Percentiles rank a stretch among this genome's conserved stretches.
Evolutionary conservation across 2,888 invertebrate genomes (phyloP).

Genomic region (Pimpla rufipes): DNA sequence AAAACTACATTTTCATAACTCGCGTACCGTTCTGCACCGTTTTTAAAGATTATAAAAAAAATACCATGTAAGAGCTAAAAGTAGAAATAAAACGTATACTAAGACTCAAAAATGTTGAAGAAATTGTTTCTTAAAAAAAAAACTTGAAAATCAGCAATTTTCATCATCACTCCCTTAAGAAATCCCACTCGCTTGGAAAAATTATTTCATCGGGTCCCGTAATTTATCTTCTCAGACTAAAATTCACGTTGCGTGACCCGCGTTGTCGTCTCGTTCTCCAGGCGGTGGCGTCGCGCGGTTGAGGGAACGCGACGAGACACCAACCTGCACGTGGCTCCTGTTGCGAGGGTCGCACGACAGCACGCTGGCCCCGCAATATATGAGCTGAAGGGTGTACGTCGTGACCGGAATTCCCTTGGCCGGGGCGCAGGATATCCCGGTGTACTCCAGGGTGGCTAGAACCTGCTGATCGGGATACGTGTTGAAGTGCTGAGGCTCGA

Average conservation of each 20-base stretch:
- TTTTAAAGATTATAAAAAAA: too few relatives aligned
- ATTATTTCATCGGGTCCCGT: too few relatives aligned
- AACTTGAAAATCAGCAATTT: too few relatives aligned
- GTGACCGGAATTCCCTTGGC: constrained; percentile 86
- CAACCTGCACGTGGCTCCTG: constrained; percentile 86
- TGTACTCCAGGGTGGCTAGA: constrained; percentile 91
- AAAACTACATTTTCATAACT: too few relatives aligned
- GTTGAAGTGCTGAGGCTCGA: constrained; percentile 91
- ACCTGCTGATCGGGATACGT: constrained; percentile 93
- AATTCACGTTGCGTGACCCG: not conserved
- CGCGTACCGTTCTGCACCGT: too few relatives aligned
- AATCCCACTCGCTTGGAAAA: too few relatives aligned
- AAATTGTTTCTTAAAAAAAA: too few relatives aligned
- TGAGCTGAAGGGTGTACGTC: constrained; percentile 89
- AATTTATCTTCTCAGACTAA: not conserved
- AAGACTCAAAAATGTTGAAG: too few relatives aligned
- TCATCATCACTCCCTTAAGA: too few relatives aligned
- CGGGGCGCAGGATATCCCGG: constrained; percentile 89
- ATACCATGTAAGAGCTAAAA: too few relatives aligned
- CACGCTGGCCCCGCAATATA: constrained; percentile 92
- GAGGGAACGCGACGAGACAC: not conserved
- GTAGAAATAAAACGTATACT: too few relatives aligned
- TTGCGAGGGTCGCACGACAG: constrained; percentile 89
- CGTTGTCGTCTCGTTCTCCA: not conserved
- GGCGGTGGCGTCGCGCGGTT: not conserved